phyloP scores from a whole-genome alignment of 2,797 vertebrate genomes.

The Sphaeramia orbicularis region DNA sequence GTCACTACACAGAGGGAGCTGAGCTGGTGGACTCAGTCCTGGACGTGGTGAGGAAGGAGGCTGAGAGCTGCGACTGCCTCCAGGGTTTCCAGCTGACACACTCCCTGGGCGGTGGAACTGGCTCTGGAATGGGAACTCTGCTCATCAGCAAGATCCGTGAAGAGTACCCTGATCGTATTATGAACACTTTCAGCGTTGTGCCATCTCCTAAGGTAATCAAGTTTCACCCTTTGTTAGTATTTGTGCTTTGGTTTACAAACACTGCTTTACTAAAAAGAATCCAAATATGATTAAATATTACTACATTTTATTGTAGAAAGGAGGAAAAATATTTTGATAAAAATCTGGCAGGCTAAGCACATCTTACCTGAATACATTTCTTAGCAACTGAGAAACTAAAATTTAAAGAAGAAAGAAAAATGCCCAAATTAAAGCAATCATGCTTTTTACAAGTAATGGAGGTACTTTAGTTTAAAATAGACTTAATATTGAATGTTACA shows the following conservation, averaged over 20 bases:
- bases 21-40: constrained; percentile 89
- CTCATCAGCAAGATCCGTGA: constrained; percentile 89
- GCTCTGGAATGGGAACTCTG: constrained; percentile 88
- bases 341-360: too few species aligned
- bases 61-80: constrained; percentile 88
- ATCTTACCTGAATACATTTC: too few species aligned
- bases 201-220: constrained; percentile 84
- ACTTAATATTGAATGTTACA: too few species aligned
- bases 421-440: too few species aligned
- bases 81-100: constrained; percentile 89
- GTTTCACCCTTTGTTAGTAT: not conserved
- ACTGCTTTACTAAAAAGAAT: too few species aligned
- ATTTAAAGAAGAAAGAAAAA: too few species aligned
- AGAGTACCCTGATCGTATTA: constrained; percentile 88
- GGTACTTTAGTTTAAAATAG: too few species aligned
- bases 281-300: too few species aligned
- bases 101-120: constrained; percentile 87
- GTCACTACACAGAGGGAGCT: constrained; percentile 95
- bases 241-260: not conserved
- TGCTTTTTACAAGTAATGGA: too few species aligned
- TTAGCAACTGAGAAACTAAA: too few species aligned
- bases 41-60: constrained; percentile 88
- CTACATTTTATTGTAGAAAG: too few species aligned
- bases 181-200: constrained; percentile 89
- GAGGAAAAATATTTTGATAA: too few species aligned